Conservation (phyloP, 2,888 invertebrate species). For the Anthrax anthrax region DNA sequence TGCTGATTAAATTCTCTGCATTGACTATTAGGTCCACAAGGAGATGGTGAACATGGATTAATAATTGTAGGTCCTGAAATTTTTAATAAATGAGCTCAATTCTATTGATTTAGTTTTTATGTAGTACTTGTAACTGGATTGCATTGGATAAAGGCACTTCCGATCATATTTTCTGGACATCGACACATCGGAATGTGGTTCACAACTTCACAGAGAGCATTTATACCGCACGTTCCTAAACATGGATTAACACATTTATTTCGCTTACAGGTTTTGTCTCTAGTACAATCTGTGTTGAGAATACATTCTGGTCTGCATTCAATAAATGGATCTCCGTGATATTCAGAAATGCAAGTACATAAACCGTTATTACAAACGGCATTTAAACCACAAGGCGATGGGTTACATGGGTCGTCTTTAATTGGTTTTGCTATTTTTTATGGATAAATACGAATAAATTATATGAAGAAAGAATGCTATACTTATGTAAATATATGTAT, state of each 20-base stretch:
- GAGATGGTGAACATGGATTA: constrained; percentile 52
- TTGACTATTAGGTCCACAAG: constrained; percentile 68
- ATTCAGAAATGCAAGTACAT: constrained; percentile 58
- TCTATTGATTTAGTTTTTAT: constrained; percentile 19
- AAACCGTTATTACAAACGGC: constrained; percentile 45
- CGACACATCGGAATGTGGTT: constrained; percentile 64
- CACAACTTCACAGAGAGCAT: constrained; percentile 57
- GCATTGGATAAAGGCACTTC: constrained; percentile 63
- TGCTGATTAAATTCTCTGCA: constrained; percentile 59
- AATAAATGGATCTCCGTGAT: constrained; percentile 60
- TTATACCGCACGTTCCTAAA: constrained; percentile 56
- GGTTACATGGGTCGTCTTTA: constrained; percentile 45
- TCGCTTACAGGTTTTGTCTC: constrained; percentile 49
- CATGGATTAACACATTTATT: constrained; percentile 65
- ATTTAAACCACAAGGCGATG: constrained; percentile 59
- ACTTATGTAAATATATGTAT: not conserved
- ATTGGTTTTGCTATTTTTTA: constrained; percentile 27
- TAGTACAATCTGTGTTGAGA: constrained; percentile 53
- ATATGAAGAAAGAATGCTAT: not conserved
- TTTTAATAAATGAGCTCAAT: not conserved
- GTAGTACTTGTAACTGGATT: constrained; percentile 26
- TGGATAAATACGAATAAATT: not conserved
- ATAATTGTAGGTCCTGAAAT: constrained; percentile 30
- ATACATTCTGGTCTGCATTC: constrained; percentile 69
- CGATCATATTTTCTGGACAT: constrained; percentile 46